A percentile compares a stretch with the other conserved stretches of the same genome.
Evolutionary conservation across 2,888 invertebrate genomes (phyloP).

Genomic region (Dioctria linearis): DNA sequence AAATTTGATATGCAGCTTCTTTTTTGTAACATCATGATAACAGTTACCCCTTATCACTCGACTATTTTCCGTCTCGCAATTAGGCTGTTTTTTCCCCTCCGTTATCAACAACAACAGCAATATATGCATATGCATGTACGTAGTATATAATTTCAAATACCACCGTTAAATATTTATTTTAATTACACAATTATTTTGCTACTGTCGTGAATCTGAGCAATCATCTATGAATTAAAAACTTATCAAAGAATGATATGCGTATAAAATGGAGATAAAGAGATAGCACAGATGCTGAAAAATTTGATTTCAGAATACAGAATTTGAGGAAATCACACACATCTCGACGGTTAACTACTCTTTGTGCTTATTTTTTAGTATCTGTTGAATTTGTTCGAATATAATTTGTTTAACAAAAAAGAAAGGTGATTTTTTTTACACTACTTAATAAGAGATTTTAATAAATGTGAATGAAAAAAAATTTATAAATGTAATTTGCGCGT

Average conservation of each 20-base stretch:
- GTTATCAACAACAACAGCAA: not conserved
- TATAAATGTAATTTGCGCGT: no score
- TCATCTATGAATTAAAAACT: conserved; percentile 4
- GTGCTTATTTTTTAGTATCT: not conserved
- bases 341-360: no score
- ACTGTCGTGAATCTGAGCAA: conserved; percentile 5
- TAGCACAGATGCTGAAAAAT: conserved; percentile 4
- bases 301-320: not conserved
- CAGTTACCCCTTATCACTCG: not conserved
- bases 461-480: no score
- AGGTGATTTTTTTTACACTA: not conserved
- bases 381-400: conserved; percentile 21
- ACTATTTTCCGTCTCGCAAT: not conserved
- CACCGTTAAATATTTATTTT: no score
- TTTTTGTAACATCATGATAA: no score
- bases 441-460: no score
- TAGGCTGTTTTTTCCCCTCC: not conserved
- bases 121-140: not conserved
- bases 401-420: not conserved
- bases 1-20: no score
- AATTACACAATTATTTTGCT: not conserved
- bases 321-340: not conserved
- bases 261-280: conserved; percentile 18
- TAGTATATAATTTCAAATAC: no score
- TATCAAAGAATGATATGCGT: conserved; percentile 21